A percentile compares a stretch with the other conserved stretches of the same genome.
Conservation (phyloP, 2,113 vertebrate genomes). For the Scomber japonicus region DNA sequence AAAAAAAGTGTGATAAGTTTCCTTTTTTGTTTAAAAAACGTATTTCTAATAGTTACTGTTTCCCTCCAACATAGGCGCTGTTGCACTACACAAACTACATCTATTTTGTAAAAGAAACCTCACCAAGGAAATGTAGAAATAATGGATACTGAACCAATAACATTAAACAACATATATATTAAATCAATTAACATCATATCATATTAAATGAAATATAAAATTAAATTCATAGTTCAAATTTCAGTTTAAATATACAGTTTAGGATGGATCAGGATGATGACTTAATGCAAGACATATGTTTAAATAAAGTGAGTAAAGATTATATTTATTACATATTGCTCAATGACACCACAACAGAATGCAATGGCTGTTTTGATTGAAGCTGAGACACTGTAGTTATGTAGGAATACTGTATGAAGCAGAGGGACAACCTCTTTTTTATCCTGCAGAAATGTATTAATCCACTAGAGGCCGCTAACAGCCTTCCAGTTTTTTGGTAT, state of each 20-base stretch:
- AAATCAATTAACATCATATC: background rate
- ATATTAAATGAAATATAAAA: no score
- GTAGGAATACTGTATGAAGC: background rate
- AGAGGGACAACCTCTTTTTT: background rate
- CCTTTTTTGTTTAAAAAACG: no score
- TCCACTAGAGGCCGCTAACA: slow-evolving; percentile 64
- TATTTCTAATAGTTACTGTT: no score
- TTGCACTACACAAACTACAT: no score
- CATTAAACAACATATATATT: background rate
- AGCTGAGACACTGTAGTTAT: background rate
- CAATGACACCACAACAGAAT: background rate
- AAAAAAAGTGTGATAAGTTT: no score
- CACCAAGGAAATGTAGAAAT: background rate
- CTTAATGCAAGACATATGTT: background rate
- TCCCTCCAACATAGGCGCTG: no score
- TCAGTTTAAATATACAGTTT: background rate
- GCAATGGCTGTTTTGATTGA: background rate
- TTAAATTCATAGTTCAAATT: no score
- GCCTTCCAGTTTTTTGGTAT: background rate
- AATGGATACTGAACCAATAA: background rate
- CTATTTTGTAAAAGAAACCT: no score
- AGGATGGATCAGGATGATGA: background rate
- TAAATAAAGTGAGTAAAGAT: background rate
- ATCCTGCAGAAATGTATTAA: slow-evolving; percentile 3
- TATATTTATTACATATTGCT: background rate